phyloP scores from a whole-genome alignment of 2,888 invertebrate species.

The Nomada fabriciana region DNA sequence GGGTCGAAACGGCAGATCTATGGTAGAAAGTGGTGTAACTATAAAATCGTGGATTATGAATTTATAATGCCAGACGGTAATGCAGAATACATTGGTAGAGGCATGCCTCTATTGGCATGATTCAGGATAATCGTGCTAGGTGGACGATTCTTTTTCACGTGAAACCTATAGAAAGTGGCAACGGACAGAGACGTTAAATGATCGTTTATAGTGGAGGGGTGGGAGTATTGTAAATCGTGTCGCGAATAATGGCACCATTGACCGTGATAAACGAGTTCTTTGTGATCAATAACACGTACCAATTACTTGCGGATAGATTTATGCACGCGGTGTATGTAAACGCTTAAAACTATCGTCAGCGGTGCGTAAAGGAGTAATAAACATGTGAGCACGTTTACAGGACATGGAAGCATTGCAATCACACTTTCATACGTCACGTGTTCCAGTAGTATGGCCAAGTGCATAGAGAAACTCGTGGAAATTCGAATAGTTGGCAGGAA shows the following conservation, averaged over 20 bases:
- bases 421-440: conserved; percentile 46
- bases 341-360: conserved; percentile 50
- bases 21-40: conserved; percentile 42
- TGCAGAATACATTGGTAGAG: background rate
- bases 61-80: conserved; percentile 11
- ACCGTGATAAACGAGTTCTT: conserved; percentile 64
- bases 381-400: conserved; percentile 47
- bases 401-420: conserved; percentile 38
- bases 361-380: conserved; percentile 64
- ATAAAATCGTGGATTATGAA: conserved; percentile 32
- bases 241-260: conserved; percentile 51
- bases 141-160: conserved; percentile 1
- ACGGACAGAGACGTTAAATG: conserved; percentile 45
- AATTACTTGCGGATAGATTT: conserved; percentile 65
- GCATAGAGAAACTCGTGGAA: conserved; percentile 28
- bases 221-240: conserved; percentile 37
- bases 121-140: conserved; percentile 9
- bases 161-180: conserved; percentile 18
- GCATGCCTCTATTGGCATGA: conserved; percentile 9
- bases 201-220: conserved; percentile 33
- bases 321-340: conserved; percentile 40
- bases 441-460: background rate
- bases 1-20: conserved; percentile 22
- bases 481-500: conserved; percentile 21
- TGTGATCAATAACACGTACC: conserved; percentile 63